Percentiles rank a stretch among this genome's conserved stretches.
phyloP scores from a whole-genome alignment of 2,797 vertebrate genomes.

The Carapus acus region DNA sequence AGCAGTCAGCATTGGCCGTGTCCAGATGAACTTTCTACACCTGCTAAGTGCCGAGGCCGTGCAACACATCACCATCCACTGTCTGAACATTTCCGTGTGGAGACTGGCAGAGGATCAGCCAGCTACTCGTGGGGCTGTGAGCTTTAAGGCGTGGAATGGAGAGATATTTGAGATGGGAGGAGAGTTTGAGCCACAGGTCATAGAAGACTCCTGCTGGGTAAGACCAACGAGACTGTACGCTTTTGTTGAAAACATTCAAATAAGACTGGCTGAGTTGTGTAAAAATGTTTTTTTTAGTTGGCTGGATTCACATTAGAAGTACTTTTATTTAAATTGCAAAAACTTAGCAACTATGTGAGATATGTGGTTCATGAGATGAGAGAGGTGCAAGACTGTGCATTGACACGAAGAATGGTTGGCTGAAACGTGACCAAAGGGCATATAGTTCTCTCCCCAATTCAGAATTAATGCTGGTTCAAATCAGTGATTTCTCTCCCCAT shows the following conservation, averaged over 20 bases:
- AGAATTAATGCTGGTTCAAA: too few species aligned
- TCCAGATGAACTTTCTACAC: conserved; percentile 96
- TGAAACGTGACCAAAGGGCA: too few species aligned
- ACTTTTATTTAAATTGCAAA: too few species aligned
- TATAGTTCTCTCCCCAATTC: too few species aligned
- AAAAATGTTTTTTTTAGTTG: not conserved
- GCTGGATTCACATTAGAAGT: too few species aligned
- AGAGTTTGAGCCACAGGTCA: conserved; percentile 81
- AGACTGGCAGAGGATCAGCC: conserved; percentile 55
- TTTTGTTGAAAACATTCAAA: conserved; percentile 12
- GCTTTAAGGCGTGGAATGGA: conserved; percentile 87
- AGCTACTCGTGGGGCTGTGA: conserved; percentile 67
- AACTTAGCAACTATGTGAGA: too few species aligned
- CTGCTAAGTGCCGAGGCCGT: conserved; percentile 89
- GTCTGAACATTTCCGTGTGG: conserved; percentile 88
- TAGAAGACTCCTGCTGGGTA: conserved; percentile 90
- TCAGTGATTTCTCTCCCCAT: too few species aligned
- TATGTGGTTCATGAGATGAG: too few species aligned
- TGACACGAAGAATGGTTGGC: too few species aligned
- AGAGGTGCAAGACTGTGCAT: too few species aligned
- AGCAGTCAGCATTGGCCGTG: conserved; percentile 78
- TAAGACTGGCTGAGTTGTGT: not conserved
- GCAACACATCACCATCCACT: conserved; percentile 92
- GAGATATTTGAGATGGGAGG: conserved; percentile 81
- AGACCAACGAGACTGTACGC: not conserved